These are phyloP conservation scores for Bombus confusus DNA, from an alignment of 1,140 invertebrate species.

Conservation along the genomic window DNA sequence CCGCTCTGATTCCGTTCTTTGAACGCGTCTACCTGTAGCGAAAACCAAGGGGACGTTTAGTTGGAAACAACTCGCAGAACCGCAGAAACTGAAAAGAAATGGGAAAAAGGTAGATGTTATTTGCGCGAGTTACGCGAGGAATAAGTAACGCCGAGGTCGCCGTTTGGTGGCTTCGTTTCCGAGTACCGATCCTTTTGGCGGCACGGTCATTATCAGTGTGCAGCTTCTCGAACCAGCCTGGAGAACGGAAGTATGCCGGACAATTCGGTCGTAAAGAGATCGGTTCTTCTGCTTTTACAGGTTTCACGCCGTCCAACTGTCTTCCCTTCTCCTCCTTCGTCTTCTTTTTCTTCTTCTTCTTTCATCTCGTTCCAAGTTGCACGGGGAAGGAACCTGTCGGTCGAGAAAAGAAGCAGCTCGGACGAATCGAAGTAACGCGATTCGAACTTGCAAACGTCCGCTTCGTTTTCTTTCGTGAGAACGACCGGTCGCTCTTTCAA, in stretches of 20 bases:
- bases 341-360: no score
- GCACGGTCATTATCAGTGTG: constrained; percentile 10
- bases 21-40: constrained; percentile 14
- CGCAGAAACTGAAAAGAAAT: background rate
- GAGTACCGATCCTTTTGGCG: constrained; percentile 6
- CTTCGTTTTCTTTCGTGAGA: background rate
- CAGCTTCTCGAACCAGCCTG: background rate
- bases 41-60: constrained; percentile 20
- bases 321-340: background rate
- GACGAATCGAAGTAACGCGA: no score
- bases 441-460: no score
- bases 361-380: background rate
- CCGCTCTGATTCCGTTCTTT: background rate
- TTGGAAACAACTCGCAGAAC: background rate
- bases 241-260: constrained; percentile 36
- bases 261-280: constrained; percentile 38
- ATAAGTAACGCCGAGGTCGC: constrained; percentile 26
- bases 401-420: no score
- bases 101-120: constrained; percentile 15
- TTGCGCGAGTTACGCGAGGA: constrained; percentile 26
- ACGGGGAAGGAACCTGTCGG: no score
- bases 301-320: no score
- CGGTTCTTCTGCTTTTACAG: background rate
- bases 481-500: background rate
- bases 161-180: constrained; percentile 25